Conservation (phyloP, 2,113 vertebrate genomes). For the Platycercus adscitus region DNA sequence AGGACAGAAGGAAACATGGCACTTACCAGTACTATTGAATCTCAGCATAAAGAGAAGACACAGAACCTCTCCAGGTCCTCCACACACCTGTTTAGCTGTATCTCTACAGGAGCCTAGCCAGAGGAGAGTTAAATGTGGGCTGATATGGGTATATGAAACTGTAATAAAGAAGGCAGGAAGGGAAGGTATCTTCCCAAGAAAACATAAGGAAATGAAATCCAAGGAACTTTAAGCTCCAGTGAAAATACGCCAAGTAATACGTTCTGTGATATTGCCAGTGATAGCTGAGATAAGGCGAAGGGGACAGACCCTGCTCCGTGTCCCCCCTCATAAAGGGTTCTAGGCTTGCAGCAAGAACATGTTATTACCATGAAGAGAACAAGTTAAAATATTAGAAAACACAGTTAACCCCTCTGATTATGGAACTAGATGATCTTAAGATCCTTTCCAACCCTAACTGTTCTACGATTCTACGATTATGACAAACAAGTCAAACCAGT, state of each 20-base stretch:
- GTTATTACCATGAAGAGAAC: neutral
- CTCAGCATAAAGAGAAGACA: neutral
- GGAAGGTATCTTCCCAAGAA: conserved; percentile 34
- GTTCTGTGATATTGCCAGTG: neutral
- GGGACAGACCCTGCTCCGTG: neutral
- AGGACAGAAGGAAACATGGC: neutral
- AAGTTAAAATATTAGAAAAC: conserved; percentile 18
- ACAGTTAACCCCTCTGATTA: neutral
- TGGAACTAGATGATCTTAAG: neutral
- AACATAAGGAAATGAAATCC: neutral
- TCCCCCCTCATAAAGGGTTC: neutral
- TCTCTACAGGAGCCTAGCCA: neutral
- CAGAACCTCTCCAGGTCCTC: neutral
- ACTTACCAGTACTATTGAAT: neutral
- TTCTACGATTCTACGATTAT: neutral
- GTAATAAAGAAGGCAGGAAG: neutral
- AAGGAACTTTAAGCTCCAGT: neutral
- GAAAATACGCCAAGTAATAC: neutral
- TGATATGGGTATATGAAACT: neutral
- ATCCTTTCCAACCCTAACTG: neutral
- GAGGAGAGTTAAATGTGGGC: neutral
- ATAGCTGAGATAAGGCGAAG: neutral
- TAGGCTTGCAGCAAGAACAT: neutral
- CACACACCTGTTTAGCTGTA: neutral
- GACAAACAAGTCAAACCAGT: conserved; percentile 3